phyloP scores from a whole-genome alignment of 2,113 vertebrate genomes.

The Phrynosoma blainvillii region DNA sequence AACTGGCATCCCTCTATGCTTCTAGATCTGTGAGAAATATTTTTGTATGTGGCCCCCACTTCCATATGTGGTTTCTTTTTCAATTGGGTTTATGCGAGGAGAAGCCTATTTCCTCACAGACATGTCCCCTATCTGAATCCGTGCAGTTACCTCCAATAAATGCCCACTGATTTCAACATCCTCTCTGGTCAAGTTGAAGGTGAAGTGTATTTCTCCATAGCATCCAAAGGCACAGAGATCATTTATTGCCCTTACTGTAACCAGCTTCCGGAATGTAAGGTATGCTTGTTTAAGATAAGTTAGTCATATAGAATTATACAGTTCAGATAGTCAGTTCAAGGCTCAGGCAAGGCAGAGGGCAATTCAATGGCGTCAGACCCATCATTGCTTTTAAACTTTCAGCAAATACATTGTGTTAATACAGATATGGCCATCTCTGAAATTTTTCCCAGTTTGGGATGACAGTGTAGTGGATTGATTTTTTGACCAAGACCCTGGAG shows the following conservation, averaged over 20 bases:
- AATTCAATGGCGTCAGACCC: not conserved
- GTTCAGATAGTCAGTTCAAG: conserved; percentile 36
- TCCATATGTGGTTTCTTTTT: conserved; percentile 26
- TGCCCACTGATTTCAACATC: not conserved
- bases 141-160: not conserved
- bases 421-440: not conserved
- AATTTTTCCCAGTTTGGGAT: not conserved
- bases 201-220: not conserved
- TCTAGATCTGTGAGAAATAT: not conserved
- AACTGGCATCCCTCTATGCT: not conserved
- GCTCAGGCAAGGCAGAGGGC: not conserved
- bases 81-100: no score
- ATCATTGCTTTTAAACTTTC: not conserved
- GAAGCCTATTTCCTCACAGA: not conserved
- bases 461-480: not conserved
- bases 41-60: not conserved
- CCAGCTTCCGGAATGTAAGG: conserved; percentile 35
- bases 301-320: conserved; percentile 41
- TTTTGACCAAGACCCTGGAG: not conserved
- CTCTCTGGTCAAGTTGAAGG: not conserved
- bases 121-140: not conserved
- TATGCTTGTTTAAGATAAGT: conserved; percentile 48
- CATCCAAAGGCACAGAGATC: conserved; percentile 15
- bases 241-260: conserved; percentile 21
- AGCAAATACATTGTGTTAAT: not conserved